Evolutionary conservation across 2,113 vertebrate genomes (phyloP).

Genomic region (Campylomormyrus numenius): DNA sequence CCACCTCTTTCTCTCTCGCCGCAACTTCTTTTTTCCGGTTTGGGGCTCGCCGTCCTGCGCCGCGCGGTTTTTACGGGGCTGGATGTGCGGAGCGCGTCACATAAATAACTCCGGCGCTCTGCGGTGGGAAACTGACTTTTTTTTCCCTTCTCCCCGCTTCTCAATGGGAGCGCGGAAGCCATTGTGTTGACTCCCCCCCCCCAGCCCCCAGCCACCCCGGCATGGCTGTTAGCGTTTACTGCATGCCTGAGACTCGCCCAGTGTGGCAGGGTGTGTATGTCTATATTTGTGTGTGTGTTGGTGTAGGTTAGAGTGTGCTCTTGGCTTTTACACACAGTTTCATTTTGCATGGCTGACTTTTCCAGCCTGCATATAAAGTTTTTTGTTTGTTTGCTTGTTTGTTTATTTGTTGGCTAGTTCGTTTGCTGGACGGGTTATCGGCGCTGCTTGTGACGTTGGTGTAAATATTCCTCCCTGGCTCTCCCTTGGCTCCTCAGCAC

Average conservation of each 20-base stretch:
- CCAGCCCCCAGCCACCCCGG: not conserved
- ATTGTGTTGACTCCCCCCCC: not conserved
- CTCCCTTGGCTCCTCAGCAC: not conserved
- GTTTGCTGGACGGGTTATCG: not conserved
- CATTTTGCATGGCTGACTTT: not conserved
- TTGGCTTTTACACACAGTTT: not conserved
- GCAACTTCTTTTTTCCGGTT: slow-evolving; percentile 31
- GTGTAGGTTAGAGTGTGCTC: not conserved
- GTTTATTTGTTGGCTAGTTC: not conserved
- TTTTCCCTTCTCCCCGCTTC: not conserved
- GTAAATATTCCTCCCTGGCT: not conserved
- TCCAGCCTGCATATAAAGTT: not conserved
- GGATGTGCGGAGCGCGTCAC: not conserved
- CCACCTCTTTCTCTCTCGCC: slow-evolving; percentile 21
- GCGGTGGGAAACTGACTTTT: not conserved
- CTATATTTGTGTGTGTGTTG: slow-evolving; percentile 11
- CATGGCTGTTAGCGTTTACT: not conserved
- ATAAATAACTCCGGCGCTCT: not conserved
- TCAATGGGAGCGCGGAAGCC: not conserved
- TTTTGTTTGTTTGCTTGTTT: not conserved
- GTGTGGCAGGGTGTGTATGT: not conserved
- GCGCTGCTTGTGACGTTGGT: not conserved
- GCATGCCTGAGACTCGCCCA: slow-evolving; percentile 6
- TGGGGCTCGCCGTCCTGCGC: not conserved
- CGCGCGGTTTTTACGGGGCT: not conserved